A percentile compares a stretch with the other conserved stretches of the same genome.
Conservation (phyloP, 64 coral and sea anemone species). For the Montipora cactus region DNA sequence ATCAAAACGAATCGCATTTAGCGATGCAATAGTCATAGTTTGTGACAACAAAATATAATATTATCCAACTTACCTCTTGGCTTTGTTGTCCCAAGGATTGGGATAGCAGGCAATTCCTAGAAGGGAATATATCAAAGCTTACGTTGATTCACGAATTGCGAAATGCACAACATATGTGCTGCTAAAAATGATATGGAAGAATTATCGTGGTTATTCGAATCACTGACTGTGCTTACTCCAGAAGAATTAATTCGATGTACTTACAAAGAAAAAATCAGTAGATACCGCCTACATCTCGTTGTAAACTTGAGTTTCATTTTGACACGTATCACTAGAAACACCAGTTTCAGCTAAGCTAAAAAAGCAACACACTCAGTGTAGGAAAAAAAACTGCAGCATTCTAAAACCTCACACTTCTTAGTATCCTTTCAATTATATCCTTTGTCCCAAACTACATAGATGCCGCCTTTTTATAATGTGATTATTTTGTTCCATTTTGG, state of each 20-base stretch:
- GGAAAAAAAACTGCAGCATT: slow-evolving; percentile 50
- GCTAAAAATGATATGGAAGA: background rate
- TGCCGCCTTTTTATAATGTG: slow-evolving; percentile 21
- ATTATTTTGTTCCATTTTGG: slow-evolving; percentile 44
- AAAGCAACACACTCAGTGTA: slow-evolving; percentile 4
- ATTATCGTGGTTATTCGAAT: background rate
- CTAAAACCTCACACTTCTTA: slow-evolving; percentile 32
- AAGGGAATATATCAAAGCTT: background rate
- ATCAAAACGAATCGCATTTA: background rate
- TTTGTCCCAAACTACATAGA: slow-evolving; percentile 46
- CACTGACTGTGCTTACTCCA: background rate
- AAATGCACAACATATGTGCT: too few species aligned
- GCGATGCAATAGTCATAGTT: background rate
- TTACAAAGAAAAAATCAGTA: slow-evolving; percentile 31
- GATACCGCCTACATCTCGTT: background rate
- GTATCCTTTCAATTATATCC: slow-evolving; percentile 37
- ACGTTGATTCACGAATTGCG: too few species aligned
- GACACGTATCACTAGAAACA: background rate
- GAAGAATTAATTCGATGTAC: background rate
- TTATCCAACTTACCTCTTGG: background rate
- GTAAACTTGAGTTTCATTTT: slow-evolving; percentile 13
- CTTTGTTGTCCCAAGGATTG: background rate
- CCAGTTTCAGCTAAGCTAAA: background rate
- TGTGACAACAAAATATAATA: background rate
- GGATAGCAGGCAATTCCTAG: slow-evolving; percentile 3